Base-by-base conservation (phyloP, 1,140 invertebrate species). In the Philaenus spumarius region DNA sequence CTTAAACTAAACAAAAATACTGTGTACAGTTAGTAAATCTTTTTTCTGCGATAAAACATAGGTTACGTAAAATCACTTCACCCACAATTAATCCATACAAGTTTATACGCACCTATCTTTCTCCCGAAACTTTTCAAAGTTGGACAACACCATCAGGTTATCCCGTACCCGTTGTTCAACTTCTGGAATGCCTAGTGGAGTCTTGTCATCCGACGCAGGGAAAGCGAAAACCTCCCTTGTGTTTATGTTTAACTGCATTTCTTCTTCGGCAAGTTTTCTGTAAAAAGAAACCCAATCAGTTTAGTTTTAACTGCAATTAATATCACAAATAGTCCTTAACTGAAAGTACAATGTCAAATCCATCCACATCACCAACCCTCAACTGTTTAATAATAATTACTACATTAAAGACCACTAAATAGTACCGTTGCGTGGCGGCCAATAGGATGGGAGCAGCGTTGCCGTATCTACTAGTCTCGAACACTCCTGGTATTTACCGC, bases 81-180 rank as follows among this genome's bases (percentile, higher is more conserved):
- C n/a, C n/a, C 20, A 2, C 20, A 48, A 23, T 48, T 20, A n/a
- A n/a, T n/a, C n/a, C 2, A 48, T 48, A 20, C 1, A 4, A 23
- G 7, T 20, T 42, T 42, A 40, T 9, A 63, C 50, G 62, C 72
- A 83, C 78, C 75, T 82, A 24, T 82, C 83, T 22, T 80, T 71
- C 69, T 95, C 84, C 58, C 89, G 81, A 51, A 89, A 76, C 51
- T 80, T 84, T 61, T 83, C 90, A 68, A 98, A 98, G 75, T 98
- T 93, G 12, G 85, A 82, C 34, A 99, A 76, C 14, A 98, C 90
- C 64, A 85, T 78, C 12, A 92, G 77, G 42, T 95, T 79, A 71
- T 98, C 95, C 63, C 90, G 86, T 46, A 98, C 97, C 68, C 95
- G 80, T 67, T 93, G 87, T 70, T 94, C 88, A 6, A 97, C 78